Base-by-base conservation (phyloP, 2,113 vertebrate genomes). In the Drymodes brunneopygia region DNA sequence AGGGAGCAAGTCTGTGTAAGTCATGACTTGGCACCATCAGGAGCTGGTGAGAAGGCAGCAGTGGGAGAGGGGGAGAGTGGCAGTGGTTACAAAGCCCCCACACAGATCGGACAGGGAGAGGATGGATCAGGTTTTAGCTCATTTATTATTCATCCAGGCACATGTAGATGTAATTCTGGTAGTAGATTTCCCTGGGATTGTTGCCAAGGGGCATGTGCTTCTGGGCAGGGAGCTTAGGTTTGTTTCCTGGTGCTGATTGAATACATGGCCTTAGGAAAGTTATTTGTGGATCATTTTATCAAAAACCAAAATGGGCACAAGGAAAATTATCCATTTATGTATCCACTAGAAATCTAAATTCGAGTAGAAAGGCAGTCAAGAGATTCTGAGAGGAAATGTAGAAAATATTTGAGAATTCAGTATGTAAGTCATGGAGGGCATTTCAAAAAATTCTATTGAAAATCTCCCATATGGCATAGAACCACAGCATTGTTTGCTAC, bases 1-100 rank as follows among this genome's bases (percentile, higher is more conserved):
- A 75, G 93, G 91, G 88, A 96, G n/a, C 27, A 57, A 61, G n/a
- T 78, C 65, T 77, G 17, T 94, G 87, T 74, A 95, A 93, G 62
- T 35, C 81, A 50, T 15, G 51, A 6, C 51, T 86, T 44, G 0
- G 28, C 38, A 42, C n/a, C 0, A 2, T 10, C 1, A 3, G 71
- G 70, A 70, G 20, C 50, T 47, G 50, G 19, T 45, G 33, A 67
- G 79, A 53, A 44, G 74, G 28, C 36, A 27, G 38, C 53, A 35
- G 22, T 31, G 48, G 9, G 22, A 60, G 45, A 67, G 20, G 44
- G 40, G 23, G 51, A 50, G 58, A 36, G 22, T 35, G 35, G 40
- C 45, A 24, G 28, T 35, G 45, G 16, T 25, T 75, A 8, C 50
- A 64, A 80, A 80, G n/a, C 14, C 7, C 24, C 29, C 51, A 42